Percentiles rank a stretch among this genome's conserved stretches.
These are phyloP conservation scores for Ceyx cyanopectus DNA, from an alignment of 2,113 vertebrate species.

Conservation along the genomic window DNA sequence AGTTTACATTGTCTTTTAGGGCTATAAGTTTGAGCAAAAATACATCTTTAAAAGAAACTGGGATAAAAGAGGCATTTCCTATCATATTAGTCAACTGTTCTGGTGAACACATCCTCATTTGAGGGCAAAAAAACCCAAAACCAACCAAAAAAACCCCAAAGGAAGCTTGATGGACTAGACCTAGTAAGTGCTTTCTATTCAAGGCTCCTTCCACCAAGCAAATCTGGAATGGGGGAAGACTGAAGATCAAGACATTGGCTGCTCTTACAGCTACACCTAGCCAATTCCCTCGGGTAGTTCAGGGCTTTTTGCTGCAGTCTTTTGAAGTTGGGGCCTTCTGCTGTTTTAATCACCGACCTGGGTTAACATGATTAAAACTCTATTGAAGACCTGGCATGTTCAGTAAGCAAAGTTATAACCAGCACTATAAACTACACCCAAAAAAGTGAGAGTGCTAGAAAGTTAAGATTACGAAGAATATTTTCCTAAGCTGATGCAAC, in stretches of 20 bases:
- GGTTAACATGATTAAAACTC: not conserved
- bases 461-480: not conserved
- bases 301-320: no score
- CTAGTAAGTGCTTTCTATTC: not conserved
- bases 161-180: not conserved
- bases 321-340: no score
- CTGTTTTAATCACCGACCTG: not conserved
- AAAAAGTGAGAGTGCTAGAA: not conserved
- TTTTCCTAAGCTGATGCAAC: not conserved
- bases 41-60: not conserved
- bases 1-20: not conserved
- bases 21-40: not conserved
- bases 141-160: no score
- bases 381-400: not conserved
- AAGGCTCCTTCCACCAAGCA: not conserved
- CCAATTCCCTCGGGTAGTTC: not conserved
- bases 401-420: not conserved
- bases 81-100: not conserved
- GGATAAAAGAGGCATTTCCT: not conserved
- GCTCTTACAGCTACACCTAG: not conserved
- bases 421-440: not conserved
- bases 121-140: not conserved
- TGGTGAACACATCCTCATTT: fast-evolving
- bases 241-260: not conserved
- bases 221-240: fast-evolving